Evolutionary conservation across 2,797 vertebrate species (phyloP), one percentile per base, ranked within the genome.

Genomic region (Scarus forsteni): DNA sequence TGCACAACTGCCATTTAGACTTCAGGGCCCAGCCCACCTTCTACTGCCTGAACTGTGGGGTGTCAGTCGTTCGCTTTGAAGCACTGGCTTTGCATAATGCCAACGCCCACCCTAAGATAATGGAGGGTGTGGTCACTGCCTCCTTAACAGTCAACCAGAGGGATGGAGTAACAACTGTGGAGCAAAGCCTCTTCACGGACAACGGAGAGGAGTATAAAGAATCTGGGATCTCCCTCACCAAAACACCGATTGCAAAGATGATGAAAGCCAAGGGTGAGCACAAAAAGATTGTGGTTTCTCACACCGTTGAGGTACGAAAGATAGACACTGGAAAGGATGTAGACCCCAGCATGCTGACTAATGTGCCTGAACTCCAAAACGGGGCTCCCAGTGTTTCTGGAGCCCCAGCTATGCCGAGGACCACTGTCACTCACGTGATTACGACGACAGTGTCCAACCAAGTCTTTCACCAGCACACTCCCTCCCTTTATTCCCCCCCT

Each of bases 191-290:
- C 75, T 92, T 95, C 76, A 89, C 86, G 5, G 89, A 91, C 0
- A 90, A 84, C 3, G 93, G 95, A 55, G 89, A 94, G 15, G 94
- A 96, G 77, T 92, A 83, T 59, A 87, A 70, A 8, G 96, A 98
- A 83, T 92, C 94, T 5, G 96, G 95, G 75, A 96, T 98, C 86
- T 95, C 96, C 78, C 95, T 98, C 73, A 97, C 95, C 85, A 99
- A 98, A 95, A 97, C 96, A 8, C 97, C 98, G 14, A 98, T 99
- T 73, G 97, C 97, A 95, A 99, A 97, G 90, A 96, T 96, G 92
- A 96, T 97, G 94, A 98, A 96, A 93, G 94, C 94, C 85, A 99
- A 97, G 93, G 90, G 95, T 0, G 97, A 99, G 81, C 94, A 96
- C 86, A 99, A 98, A 92, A 98, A 96, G 92, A 97, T 98, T 62